Evolutionary conservation across 2,888 invertebrate species (phyloP).

Genomic region (Drosophila anceps): DNA sequence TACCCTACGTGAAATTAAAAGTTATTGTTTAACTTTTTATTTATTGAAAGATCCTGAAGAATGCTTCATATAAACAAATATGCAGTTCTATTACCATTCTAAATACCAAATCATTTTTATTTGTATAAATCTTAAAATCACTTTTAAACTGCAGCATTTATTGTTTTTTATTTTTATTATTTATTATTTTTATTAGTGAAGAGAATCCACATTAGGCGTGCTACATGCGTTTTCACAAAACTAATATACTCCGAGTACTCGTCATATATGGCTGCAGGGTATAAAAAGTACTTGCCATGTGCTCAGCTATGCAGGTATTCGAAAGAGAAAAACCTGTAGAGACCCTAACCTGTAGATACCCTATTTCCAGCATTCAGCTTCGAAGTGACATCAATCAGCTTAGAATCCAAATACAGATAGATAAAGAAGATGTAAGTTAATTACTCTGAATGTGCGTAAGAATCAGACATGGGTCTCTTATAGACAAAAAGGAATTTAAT

Average conservation of each 20-base stretch:
- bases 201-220: too few species aligned
- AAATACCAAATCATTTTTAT: too few species aligned
- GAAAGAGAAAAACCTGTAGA: background rate
- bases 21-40: too few species aligned
- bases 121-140: too few species aligned
- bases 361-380: background rate
- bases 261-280: background rate
- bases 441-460: background rate
- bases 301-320: slow-evolving; percentile 34
- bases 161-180: too few species aligned
- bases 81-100: too few species aligned
- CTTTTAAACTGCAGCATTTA: too few species aligned
- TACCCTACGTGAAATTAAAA: too few species aligned
- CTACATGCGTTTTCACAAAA: background rate
- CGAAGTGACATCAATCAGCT: background rate
- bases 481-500: too few species aligned
- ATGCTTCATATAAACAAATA: too few species aligned
- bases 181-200: too few species aligned
- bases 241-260: background rate
- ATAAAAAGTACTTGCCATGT: slow-evolving; percentile 25
- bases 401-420: background rate
- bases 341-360: background rate
- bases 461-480: background rate
- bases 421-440: background rate
- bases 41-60: too few species aligned